phyloP scores from a whole-genome alignment of 2,797 vertebrate genomes.

The Xiphorhynchus erythropygius region DNA sequence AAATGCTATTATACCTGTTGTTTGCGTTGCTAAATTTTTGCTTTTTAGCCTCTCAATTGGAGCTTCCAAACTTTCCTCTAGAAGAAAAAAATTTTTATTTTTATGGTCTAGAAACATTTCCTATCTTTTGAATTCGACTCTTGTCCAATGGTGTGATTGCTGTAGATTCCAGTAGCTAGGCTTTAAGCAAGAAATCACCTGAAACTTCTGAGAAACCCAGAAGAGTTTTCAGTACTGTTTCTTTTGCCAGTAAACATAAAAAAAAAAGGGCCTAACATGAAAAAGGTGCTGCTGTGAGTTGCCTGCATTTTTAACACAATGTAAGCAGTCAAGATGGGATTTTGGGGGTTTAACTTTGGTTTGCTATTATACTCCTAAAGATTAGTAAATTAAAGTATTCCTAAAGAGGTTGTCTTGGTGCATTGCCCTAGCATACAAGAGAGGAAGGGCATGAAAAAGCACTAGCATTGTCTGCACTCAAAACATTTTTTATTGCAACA shows the following conservation, averaged over 20 bases:
- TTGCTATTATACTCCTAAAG: background rate
- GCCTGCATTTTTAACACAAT: background rate
- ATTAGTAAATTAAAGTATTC: background rate
- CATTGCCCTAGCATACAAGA: background rate
- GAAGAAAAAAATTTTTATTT: background rate
- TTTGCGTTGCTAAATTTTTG: background rate
- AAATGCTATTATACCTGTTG: background rate
- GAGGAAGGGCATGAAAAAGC: background rate
- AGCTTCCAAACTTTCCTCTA: background rate
- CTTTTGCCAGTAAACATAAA: background rate
- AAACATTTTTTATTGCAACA: background rate
- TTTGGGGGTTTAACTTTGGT: background rate
- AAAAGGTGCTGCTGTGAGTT: background rate
- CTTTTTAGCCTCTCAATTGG: background rate
- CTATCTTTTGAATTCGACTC: background rate
- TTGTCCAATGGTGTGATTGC: background rate
- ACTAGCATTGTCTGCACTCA: background rate
- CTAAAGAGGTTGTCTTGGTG: background rate
- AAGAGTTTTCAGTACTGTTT: background rate
- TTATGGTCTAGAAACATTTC: background rate
- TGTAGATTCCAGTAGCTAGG: background rate
- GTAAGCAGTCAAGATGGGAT: background rate
- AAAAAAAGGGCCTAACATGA: background rate
- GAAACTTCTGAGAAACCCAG: background rate
- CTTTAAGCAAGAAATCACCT: background rate